Percentiles rank a stretch among this genome's conserved stretches.
phyloP scores from a whole-genome alignment of 1,140 invertebrate genomes.

The Dendroctonus valens region DNA sequence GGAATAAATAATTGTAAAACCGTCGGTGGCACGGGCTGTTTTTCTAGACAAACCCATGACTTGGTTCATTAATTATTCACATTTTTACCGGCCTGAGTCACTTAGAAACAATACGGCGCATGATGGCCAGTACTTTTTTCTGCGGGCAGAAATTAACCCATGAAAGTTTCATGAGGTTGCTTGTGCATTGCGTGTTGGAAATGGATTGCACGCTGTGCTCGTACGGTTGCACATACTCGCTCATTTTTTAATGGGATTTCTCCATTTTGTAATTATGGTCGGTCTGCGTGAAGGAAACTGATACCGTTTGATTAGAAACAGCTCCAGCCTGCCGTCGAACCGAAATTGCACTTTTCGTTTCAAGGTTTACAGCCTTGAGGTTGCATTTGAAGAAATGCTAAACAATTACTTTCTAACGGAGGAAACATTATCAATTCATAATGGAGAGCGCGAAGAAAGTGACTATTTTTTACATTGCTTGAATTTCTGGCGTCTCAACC shows the following conservation, averaged over 20 bases:
- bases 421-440: no score
- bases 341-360: no score
- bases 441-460: no score
- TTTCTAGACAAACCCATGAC: background rate
- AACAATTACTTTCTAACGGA: no score
- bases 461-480: no score
- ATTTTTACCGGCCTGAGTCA: slow-evolving; percentile 31
- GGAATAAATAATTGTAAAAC: no score
- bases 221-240: slow-evolving; percentile 10
- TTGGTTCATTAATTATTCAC: slow-evolving; percentile 34
- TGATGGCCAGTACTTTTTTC: slow-evolving; percentile 29
- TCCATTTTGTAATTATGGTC: slow-evolving; percentile 17
- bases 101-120: slow-evolving; percentile 32
- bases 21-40: no score
- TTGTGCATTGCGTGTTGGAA: slow-evolving; percentile 23
- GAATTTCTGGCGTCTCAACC: no score
- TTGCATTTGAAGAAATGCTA: no score
- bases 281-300: slow-evolving; percentile 8
- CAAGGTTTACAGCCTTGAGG: no score
- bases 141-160: slow-evolving; percentile 29
- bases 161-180: slow-evolving; percentile 33
- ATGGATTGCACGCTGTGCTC: slow-evolving; percentile 23
- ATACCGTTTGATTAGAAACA: background rate
- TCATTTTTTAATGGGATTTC: slow-evolving; percentile 23
- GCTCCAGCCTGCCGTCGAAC: no score